Percentiles rank a stretch among this genome's conserved stretches.
Evolutionary conservation across 2,113 vertebrate species (phyloP).

Genomic region (Falcunculus frontatus): DNA sequence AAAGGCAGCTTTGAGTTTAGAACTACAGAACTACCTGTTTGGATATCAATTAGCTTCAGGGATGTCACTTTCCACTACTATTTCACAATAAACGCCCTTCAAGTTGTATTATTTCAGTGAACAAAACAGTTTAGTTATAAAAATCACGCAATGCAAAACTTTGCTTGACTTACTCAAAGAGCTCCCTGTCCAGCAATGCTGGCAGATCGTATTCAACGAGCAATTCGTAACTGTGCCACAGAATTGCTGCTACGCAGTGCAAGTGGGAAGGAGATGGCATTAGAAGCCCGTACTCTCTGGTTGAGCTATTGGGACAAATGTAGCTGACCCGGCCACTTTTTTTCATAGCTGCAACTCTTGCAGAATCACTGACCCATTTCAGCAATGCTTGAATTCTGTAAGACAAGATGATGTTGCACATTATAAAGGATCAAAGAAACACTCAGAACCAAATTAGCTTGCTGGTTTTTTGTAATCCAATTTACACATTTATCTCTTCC

Average conservation of each 20-base stretch:
- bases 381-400: conserved; percentile 93
- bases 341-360: conserved; percentile 88
- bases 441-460: not conserved
- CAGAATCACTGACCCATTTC: conserved; percentile 97
- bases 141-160: rapidly evolving
- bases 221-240: conserved; percentile 97
- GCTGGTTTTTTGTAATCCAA: not conserved
- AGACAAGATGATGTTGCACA: conserved; percentile 24
- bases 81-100: not conserved
- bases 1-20: not conserved
- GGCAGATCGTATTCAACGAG: conserved; percentile 95
- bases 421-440: not conserved
- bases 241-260: conserved; percentile 93
- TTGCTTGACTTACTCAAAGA: conserved; percentile 90
- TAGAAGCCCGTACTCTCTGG: conserved; percentile 91
- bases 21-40: not conserved
- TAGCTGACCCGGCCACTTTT: conserved; percentile 81
- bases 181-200: conserved; percentile 87
- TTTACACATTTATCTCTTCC: not conserved
- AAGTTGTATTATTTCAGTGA: not conserved
- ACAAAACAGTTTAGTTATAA: not conserved
- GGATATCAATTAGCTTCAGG: not conserved
- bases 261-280: conserved; percentile 98
- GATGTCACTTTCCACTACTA: not conserved
- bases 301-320: conserved; percentile 71